Evolutionary conservation across 1,140 invertebrate species (phyloP).

Genomic region (Solenopsis invicta): DNA sequence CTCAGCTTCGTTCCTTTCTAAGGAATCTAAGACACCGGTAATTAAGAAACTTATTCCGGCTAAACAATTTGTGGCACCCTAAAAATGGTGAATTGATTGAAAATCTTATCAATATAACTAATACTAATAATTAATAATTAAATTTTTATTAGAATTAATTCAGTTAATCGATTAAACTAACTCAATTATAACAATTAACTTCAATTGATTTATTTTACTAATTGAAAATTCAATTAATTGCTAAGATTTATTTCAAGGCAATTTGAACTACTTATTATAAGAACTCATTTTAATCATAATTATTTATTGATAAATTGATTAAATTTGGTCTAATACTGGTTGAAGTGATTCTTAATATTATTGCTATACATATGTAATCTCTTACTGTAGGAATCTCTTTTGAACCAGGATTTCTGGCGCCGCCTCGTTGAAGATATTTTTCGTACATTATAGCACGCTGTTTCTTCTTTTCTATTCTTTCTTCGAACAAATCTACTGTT

Average conservation of each 20-base stretch:
- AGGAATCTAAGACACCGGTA: slow-evolving; percentile 95
- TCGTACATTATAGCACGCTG: slow-evolving; percentile 90
- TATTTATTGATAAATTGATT: no score
- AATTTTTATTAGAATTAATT: no score
- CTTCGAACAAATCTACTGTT: slow-evolving; percentile 87
- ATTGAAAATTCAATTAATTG: no score
- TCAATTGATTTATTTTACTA: no score
- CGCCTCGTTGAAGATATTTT: slow-evolving; percentile 91
- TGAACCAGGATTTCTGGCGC: slow-evolving; percentile 92
- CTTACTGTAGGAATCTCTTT: slow-evolving; percentile 94
- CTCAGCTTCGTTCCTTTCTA: slow-evolving; percentile 94
- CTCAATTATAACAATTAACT: no score
- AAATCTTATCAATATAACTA: background rate
- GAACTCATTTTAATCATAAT: no score
- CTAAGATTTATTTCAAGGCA: no score
- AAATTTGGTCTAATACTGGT: background rate
- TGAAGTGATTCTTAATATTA: background rate
- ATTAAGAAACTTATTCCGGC: slow-evolving; percentile 93
- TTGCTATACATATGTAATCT: background rate
- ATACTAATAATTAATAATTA: no score
- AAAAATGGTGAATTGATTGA: slow-evolving; percentile 22
- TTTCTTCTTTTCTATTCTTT: slow-evolving; percentile 89
- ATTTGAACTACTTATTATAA: no score
- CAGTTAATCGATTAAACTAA: no score
- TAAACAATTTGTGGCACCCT: slow-evolving; percentile 92